Evolutionary conservation across 2,797 vertebrate genomes (phyloP).

Genomic region (Cheirogaleus major): DNA sequence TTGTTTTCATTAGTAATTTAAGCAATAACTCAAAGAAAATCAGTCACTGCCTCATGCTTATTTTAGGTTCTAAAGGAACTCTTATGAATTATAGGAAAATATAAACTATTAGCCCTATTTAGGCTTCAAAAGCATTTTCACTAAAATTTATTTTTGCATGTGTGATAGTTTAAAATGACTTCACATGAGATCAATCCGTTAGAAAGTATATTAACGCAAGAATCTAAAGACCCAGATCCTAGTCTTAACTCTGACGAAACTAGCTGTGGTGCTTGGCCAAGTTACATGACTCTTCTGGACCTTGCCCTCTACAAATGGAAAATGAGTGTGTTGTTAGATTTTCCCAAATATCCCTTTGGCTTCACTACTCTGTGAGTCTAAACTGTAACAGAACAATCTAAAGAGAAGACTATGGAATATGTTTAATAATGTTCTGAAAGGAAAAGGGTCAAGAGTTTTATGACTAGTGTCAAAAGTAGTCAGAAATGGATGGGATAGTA

Average conservation of each 20-base stretch:
- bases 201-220: constrained; percentile 15
- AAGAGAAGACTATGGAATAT: not conserved
- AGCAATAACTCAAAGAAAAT: constrained; percentile 19
- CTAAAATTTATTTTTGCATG: not conserved
- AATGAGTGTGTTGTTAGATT: not conserved
- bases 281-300: not conserved
- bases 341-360: not conserved
- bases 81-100: not conserved
- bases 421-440: constrained; percentile 11
- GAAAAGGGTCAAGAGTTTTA: not conserved
- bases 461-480: not conserved
- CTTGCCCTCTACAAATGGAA: not conserved
- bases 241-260: not conserved
- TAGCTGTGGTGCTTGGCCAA: not conserved
- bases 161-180: not conserved
- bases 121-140: not conserved
- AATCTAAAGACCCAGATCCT: not conserved
- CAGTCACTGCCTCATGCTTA: not conserved
- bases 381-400: not conserved
- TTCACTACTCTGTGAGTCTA: not conserved
- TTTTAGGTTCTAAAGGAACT: constrained; percentile 38
- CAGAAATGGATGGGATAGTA: not conserved
- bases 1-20: constrained; percentile 28
- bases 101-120: not conserved
- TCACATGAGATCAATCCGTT: not conserved